Conservation (phyloP, 2,888 invertebrate species). For the Norana najaformis region DNA sequence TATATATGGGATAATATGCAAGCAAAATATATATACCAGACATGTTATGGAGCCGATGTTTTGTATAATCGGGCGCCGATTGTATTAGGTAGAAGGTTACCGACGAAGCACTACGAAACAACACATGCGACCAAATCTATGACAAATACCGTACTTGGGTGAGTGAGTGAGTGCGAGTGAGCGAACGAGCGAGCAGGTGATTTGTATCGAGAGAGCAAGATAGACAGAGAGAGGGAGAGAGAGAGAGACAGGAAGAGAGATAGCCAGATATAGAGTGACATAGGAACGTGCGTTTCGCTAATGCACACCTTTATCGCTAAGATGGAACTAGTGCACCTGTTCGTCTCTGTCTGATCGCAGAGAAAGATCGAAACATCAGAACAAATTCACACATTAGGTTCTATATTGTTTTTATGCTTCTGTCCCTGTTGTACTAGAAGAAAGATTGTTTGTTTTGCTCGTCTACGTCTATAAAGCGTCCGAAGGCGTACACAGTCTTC, state of each 20-base stretch:
- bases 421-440: no score
- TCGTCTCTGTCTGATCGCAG: background rate
- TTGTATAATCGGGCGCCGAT: no score
- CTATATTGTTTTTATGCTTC: background rate
- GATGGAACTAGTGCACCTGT: background rate
- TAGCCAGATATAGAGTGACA: background rate
- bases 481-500: no score
- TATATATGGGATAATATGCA: no score
- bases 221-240: background rate
- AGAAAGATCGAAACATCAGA: background rate
- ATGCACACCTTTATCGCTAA: background rate
- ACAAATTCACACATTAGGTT: background rate
- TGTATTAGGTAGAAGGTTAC: no score
- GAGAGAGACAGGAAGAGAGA: background rate
- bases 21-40: no score
- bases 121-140: background rate
- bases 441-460: no score
- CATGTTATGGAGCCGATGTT: no score
- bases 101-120: no score
- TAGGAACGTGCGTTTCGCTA: background rate
- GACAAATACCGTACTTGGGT: background rate
- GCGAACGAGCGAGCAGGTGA: background rate
- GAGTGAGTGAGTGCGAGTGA: background rate
- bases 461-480: background rate
- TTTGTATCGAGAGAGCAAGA: background rate